These are phyloP conservation scores for Escarpia spicata DNA, from an alignment of 2,888 invertebrate species.

Conservation along the genomic window DNA sequence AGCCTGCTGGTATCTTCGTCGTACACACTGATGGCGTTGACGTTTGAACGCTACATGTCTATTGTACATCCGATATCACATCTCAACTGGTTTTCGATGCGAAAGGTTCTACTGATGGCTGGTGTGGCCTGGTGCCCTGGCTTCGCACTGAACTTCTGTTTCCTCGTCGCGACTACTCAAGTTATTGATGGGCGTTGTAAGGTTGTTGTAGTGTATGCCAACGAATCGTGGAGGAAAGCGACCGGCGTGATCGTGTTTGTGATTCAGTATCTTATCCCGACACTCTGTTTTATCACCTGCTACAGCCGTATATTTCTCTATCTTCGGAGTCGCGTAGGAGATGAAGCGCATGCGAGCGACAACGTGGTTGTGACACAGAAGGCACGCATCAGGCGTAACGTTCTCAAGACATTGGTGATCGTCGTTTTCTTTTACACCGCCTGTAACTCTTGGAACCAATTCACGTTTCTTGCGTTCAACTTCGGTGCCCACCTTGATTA, in stretches of 20 bases:
- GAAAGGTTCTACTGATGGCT: constrained; percentile 25
- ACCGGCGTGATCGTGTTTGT: constrained; percentile 35
- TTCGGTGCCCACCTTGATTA: constrained; percentile 32
- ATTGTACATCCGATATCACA: constrained; percentile 41
- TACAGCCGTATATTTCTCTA: constrained; percentile 37
- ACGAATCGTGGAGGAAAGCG: neutral
- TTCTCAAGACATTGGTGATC: constrained; percentile 38
- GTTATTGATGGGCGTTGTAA: constrained; percentile 19
- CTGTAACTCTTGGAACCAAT: constrained; percentile 40
- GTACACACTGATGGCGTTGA: constrained; percentile 37
- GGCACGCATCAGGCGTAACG: constrained; percentile 34
- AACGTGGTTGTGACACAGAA: neutral
- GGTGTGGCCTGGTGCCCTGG: constrained; percentile 34
- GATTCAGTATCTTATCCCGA: constrained; percentile 39
- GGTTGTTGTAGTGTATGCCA: neutral
- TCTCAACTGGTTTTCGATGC: constrained; percentile 34
- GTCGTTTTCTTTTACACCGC: constrained; percentile 35
- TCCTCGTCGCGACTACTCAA: constrained; percentile 26
- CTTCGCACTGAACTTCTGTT: constrained; percentile 28
- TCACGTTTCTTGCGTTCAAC: constrained; percentile 40
- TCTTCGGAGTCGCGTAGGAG: constrained; percentile 25
- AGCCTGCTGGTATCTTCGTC: constrained; percentile 36
- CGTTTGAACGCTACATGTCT: constrained; percentile 37
- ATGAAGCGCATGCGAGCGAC: neutral
- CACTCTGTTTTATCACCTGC: constrained; percentile 34